Conservation (phyloP, 2,888 invertebrate species). For the Agonopterix arenella region DNA sequence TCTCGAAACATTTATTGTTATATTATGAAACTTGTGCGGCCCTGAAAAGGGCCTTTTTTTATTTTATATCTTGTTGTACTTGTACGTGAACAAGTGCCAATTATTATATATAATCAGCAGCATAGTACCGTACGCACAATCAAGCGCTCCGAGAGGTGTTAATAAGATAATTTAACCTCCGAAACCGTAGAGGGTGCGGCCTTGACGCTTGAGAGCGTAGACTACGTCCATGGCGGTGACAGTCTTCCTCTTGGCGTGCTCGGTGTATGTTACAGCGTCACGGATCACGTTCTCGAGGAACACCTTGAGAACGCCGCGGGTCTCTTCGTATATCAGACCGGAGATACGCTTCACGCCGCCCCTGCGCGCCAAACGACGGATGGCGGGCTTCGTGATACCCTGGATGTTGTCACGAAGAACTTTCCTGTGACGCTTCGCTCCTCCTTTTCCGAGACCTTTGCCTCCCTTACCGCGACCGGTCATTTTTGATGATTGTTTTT, state of each 20-base stretch:
- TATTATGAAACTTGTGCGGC: too few species aligned
- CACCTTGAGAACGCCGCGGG: slow-evolving; percentile 85
- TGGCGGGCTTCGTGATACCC: slow-evolving; percentile 88
- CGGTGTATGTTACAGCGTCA: slow-evolving; percentile 91
- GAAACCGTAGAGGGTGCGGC: slow-evolving; percentile 88
- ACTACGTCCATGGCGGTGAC: slow-evolving; percentile 94
- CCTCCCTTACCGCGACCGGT: slow-evolving; percentile 89
- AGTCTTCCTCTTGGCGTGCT: slow-evolving; percentile 92
- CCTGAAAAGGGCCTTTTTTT: too few species aligned
- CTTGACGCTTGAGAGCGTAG: slow-evolving; percentile 90
- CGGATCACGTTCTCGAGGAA: slow-evolving; percentile 90
- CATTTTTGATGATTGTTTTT: slow-evolving; percentile 58
- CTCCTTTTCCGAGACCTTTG: slow-evolving; percentile 87
- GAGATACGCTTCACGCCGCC: slow-evolving; percentile 85
- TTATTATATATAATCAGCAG: too few species aligned
- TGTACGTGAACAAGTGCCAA: too few species aligned
- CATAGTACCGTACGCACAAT: too few species aligned
- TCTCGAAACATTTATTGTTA: too few species aligned
- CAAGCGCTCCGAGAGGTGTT: too few species aligned
- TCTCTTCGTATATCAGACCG: slow-evolving; percentile 88
- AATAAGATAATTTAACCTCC: slow-evolving; percentile 69
- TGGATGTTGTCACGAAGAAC: slow-evolving; percentile 88
- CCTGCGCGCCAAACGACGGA: slow-evolving; percentile 83
- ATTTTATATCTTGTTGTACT: too few species aligned
- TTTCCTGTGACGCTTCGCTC: slow-evolving; percentile 90